Base-by-base conservation (phyloP, 2,113 vertebrate species). In the Notiomystis cincta region DNA sequence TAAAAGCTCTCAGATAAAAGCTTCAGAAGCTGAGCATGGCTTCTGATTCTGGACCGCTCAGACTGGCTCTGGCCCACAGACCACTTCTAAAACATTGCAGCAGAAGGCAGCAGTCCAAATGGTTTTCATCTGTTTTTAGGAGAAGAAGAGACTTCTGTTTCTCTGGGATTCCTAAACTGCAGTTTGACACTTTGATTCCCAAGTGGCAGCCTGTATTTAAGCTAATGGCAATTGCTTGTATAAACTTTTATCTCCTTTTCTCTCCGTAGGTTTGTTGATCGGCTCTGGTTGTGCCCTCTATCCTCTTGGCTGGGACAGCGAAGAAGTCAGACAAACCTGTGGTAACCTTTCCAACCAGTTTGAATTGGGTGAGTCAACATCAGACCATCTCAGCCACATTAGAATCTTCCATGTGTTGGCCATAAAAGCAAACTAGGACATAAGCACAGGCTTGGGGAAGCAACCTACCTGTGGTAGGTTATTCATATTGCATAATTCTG, bases 271-370 rank as follows among this genome's bases (percentile, higher is more conserved):
- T 90, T 97, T 99, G 96, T 97, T 99, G 96, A 99, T 99, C 0
- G 99, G 99, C 47, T 99, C 99, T 18, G 99, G 99, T 83, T 99
- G 99, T 76, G 99, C 99, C 9, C 98, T 99, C 72, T 99, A 99
- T 91, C 99, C 99, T 30, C 96, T 99, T 97, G 99, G 99, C 91
- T 99, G 99, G 99, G 99, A 99, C 97, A 99, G 99, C 53, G 99
- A 99, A 97, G 99, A 99, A 95, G 98, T 99, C 62, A 98, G 98
- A 77, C 99, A 99, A 98, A 99, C 99, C 57, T 99, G 99, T 97
- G 98, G 98, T 93, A 99, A 99, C 97, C 97, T 98, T 95, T 99
- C 99, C 28, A 97, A 98, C 95, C 99, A 99, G 97, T 99, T 99
- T 97, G 98, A 99, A 86, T 92, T 99, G 89, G 99, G 99, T 99